Base-by-base conservation (phyloP, 1,140 invertebrate species). In the Bombus huntii region DNA sequence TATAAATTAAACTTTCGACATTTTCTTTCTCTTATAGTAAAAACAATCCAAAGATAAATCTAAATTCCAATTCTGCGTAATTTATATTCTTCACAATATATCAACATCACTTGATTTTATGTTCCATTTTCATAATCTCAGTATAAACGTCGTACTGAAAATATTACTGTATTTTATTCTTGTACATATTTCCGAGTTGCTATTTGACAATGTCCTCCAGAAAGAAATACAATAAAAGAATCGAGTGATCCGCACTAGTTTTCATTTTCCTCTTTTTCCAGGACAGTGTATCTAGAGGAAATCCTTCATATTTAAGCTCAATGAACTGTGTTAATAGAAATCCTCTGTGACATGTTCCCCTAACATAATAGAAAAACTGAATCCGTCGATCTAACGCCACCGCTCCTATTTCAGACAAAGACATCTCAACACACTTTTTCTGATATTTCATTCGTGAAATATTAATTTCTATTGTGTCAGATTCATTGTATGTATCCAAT, bases 321-420 rank as follows among this genome's bases (percentile, higher is more conserved):
- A 73, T 74, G 68, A 73, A 81, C 70, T 53, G 80, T 81, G n/a
- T 31, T 73, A 71, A 72, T 72, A 72, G 79, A 81, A 81, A 81
- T 81, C 42, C 47, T 68, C n/a, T 25, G 47, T 34, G 70, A 73
- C 70, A 62, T 42, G 18, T 62, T 81, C 39, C 22, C 22, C 22
- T 12, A 81, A 25, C 57, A n/a, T 31, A 73, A 81, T 44, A 44
- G 70, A 81, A 81, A 70, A 81, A 81, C 44, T 25, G 53, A 73
- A 81, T 62, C n/a, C 22, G n/a, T 44, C 70, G 80, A 73, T 81
- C 57, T 73, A 74, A 73, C 53, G 42, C 34, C 37, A 44, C 18
- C 22, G 44, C 25, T 80, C 12, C 53, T 34, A 34, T 59, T 72
- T 59, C 70, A 28, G 34, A 81, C 53, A 73, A 81, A 81, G 42